Conservation (phyloP, 2,797 vertebrate species). For the Sebastes ruberrimus region DNA sequence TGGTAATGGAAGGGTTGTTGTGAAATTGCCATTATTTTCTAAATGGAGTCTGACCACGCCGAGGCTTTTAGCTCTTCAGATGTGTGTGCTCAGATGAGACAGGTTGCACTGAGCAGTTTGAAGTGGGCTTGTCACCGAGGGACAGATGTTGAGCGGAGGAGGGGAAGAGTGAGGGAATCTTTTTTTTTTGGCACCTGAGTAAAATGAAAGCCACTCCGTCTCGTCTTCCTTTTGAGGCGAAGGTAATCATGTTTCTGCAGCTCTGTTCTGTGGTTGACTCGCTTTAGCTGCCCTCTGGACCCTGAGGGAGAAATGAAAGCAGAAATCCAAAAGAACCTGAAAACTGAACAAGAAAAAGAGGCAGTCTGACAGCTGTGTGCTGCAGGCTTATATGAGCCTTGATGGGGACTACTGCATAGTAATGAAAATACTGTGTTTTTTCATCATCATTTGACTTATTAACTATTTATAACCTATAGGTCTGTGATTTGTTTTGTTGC, state of each 20-base stretch:
- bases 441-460: slow-evolving; percentile 30
- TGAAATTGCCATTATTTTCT: slow-evolving; percentile 78
- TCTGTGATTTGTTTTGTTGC: slow-evolving; percentile 7
- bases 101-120: slow-evolving; percentile 68
- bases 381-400: slow-evolving; percentile 36
- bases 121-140: slow-evolving; percentile 74
- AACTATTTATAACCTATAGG: slow-evolving; percentile 13
- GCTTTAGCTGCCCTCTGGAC: slow-evolving; percentile 63
- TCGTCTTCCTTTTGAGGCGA: slow-evolving; percentile 65
- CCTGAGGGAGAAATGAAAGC: slow-evolving; percentile 71
- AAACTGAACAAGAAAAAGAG: slow-evolving; percentile 41
- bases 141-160: slow-evolving; percentile 68
- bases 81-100: slow-evolving; percentile 71
- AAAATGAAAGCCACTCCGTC: slow-evolving; percentile 69
- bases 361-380: slow-evolving; percentile 40
- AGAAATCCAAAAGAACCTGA: slow-evolving; percentile 66
- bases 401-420: background rate
- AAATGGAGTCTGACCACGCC: slow-evolving; percentile 71
- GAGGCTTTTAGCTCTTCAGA: slow-evolving; percentile 74
- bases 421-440: slow-evolving; percentile 19
- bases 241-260: slow-evolving; percentile 78
- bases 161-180: slow-evolving; percentile 39
- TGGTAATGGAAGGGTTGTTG: slow-evolving; percentile 77
- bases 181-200: slow-evolving; percentile 65
- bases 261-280: slow-evolving; percentile 66